Percentiles rank a stretch among this genome's conserved stretches.
phyloP scores from a whole-genome alignment of 2,797 vertebrate genomes.

The Acanthurus lineatus region DNA sequence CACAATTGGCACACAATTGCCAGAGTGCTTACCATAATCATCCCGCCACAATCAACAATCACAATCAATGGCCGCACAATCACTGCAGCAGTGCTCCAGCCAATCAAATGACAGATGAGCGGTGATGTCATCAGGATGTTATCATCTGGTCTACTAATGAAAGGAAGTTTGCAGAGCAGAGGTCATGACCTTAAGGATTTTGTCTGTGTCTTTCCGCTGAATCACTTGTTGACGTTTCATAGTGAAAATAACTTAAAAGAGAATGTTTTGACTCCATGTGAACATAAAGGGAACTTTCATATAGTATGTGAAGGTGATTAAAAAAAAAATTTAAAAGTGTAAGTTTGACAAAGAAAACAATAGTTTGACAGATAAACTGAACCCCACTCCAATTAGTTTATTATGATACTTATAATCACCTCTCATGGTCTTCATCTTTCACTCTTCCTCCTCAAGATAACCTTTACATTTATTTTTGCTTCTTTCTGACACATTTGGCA shows the following conservation, averaged over 20 bases:
- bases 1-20: slow-evolving; percentile 46
- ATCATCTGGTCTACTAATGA: slow-evolving; percentile 73
- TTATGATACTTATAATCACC: no score
- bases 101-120: slow-evolving; percentile 49
- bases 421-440: background rate
- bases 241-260: background rate
- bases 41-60: slow-evolving; percentile 73
- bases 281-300: background rate
- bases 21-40: slow-evolving; percentile 62
- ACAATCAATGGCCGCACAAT: slow-evolving; percentile 76
- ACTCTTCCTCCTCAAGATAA: background rate
- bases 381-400: background rate
- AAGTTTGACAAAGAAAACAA: background rate
- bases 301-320: background rate
- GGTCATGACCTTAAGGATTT: slow-evolving; percentile 46
- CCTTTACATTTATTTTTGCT: no score
- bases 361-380: background rate
- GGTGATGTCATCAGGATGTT: slow-evolving; percentile 81
- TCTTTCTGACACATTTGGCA: no score
- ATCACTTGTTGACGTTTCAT: background rate
- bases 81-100: slow-evolving; percentile 45
- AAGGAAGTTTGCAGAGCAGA: slow-evolving; percentile 67
- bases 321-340: background rate
- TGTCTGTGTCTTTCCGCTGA: background rate
- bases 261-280: background rate